Evolutionary conservation across 2,113 vertebrate genomes (phyloP).

Genomic region (Saccopteryx bilineata): DNA sequence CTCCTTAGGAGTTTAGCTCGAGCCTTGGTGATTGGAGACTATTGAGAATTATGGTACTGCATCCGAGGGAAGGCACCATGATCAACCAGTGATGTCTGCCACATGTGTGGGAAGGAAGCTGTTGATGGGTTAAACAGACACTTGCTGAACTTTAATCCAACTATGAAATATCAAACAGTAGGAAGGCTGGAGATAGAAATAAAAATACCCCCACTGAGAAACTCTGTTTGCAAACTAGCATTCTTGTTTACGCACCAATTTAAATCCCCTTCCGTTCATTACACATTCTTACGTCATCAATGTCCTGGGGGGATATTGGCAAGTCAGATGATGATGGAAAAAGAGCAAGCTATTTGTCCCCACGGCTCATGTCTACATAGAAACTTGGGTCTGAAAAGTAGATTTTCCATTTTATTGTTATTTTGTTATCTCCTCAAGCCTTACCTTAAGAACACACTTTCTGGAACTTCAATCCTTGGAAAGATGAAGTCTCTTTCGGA

Average conservation of each 20-base stretch:
- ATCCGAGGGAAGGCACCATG: accelerated
- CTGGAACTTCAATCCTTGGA: not conserved
- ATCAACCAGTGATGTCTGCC: not conserved
- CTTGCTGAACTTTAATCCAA: not conserved
- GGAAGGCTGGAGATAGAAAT: not conserved
- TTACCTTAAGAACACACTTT: not conserved
- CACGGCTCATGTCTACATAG: accelerated
- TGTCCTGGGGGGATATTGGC: too few relatives aligned
- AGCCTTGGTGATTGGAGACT: not conserved
- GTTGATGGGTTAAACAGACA: not conserved
- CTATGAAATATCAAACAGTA: not conserved
- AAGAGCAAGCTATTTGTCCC: not conserved
- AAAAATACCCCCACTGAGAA: too few relatives aligned
- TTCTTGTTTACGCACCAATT: too few relatives aligned
- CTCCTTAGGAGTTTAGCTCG: not conserved
- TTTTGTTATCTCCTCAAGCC: not conserved
- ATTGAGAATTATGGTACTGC: too few relatives aligned
- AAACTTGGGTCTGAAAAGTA: not conserved
- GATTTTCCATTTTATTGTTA: not conserved
- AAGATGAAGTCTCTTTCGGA: not conserved
- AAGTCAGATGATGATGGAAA: not conserved
- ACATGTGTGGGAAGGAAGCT: not conserved
- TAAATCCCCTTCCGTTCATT: too few relatives aligned
- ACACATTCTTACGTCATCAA: not conserved
- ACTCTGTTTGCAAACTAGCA: accelerated